These are phyloP conservation scores for Desoria tigrina DNA, from an alignment of 2,888 invertebrate genomes.

Conservation along the genomic window DNA sequence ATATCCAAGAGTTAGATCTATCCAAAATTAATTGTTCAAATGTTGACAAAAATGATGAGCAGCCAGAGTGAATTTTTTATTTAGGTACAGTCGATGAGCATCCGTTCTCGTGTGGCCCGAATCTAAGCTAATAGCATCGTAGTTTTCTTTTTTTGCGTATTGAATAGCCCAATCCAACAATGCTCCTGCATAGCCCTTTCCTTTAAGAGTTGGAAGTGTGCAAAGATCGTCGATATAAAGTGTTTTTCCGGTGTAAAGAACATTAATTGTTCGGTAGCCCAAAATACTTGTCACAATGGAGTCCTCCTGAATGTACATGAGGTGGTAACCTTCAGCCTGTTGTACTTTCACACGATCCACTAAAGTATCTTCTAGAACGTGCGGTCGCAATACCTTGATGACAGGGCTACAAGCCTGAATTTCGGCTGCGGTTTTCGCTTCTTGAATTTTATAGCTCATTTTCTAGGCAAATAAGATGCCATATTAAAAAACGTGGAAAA, in stretches of 20 bases:
- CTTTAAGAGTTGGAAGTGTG: conserved; percentile 13
- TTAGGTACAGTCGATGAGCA: conserved; percentile 46
- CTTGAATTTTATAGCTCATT: conserved; percentile 2
- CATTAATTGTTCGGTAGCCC: conserved; percentile 27
- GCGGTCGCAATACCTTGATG: conserved; percentile 25
- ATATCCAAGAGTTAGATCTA: too few relatives aligned
- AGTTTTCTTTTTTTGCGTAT: conserved; percentile 31
- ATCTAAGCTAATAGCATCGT: conserved; percentile 31
- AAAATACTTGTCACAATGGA: conserved; percentile 18
- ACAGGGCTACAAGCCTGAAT: conserved; percentile 28
- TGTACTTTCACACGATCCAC: conserved; percentile 24
- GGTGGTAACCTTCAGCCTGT: conserved; percentile 27
- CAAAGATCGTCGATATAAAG: conserved; percentile 38
- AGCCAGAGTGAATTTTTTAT: conserved; percentile 38
- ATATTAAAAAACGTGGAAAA: too few relatives aligned
- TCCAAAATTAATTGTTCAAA: too few relatives aligned
- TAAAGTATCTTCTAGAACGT: conserved; percentile 26
- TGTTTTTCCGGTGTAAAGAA: conserved; percentile 35
- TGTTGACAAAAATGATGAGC: conserved; percentile 36
- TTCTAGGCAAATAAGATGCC: too few relatives aligned
- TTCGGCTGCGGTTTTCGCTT: conserved; percentile 30
- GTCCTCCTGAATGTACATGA: conserved; percentile 29
- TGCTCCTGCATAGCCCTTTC: conserved; percentile 35
- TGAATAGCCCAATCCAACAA: conserved; percentile 35
- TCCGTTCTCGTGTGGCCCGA: conserved; percentile 31